Evolutionary conservation across 2,888 invertebrate species (phyloP).

Genomic region (Himalopsyche tibetana): DNA sequence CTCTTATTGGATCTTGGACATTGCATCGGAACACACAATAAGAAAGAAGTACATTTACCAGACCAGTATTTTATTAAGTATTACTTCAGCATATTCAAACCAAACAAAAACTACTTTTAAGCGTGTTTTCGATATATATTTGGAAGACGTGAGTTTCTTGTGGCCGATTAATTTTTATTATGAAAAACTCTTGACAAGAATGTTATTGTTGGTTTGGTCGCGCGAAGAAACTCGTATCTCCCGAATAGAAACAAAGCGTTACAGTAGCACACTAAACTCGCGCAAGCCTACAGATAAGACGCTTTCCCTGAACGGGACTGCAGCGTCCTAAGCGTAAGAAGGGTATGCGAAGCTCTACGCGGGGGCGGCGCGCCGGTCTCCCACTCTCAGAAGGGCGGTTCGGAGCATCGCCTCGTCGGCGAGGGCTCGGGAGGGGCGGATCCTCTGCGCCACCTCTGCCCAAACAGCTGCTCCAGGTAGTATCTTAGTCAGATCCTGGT

Average conservation of each 20-base stretch:
- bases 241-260: neutral
- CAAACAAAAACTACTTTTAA: constrained; percentile 2
- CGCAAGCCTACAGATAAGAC: constrained; percentile 34
- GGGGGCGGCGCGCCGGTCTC: constrained; percentile 67
- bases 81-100: constrained; percentile 24
- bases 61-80: no score
- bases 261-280: neutral
- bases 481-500: constrained; percentile 86
- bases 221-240: neutral
- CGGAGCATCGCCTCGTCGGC: constrained; percentile 67
- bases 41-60: no score
- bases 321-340: constrained; percentile 47
- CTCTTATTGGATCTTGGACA: no score
- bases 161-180: no score
- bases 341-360: constrained; percentile 50
- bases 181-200: no score
- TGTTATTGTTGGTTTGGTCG: no score
- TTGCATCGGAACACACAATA: no score
- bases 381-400: constrained; percentile 69
- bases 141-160: neutral
- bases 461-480: constrained; percentile 85
- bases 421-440: constrained; percentile 68
- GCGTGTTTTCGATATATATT: neutral
- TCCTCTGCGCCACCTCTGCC: constrained; percentile 76
- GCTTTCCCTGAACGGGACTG: constrained; percentile 34